Base-by-base conservation (phyloP, 2,113 vertebrate species). In the Chinchilla lanigera region DNA sequence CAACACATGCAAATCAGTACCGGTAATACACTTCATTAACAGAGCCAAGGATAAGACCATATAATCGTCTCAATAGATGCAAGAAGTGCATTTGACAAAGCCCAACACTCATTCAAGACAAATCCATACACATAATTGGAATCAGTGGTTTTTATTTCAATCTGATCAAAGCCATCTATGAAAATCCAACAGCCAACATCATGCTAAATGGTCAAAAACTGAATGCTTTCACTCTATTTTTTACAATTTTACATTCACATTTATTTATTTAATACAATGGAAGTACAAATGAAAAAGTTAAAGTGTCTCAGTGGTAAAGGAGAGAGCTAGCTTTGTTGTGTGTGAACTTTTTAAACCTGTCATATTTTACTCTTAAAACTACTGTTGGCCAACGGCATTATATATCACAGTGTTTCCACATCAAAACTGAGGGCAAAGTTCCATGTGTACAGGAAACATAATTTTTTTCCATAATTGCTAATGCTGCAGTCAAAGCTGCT, bases 311-410 rank as follows among this genome's bases (percentile, higher is more conserved):
- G 99, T 99, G 99, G 99, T 99, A 98, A 98, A 98, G 99, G 98
- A 99, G 99, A 99, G 98, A 99, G 98, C 99, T 99, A 98, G 98
- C 98, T 98, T 99, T 99, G 98, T 96, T 98, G 98, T 86, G 77
- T 86, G 86, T 87, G 98, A 97, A 98, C 98, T 98, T 98, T 98
- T 99, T 98, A 98, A 99, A 99, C 98, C 98, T 99, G 99, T 98
- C 98, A 98, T 98, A 98, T 98, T 98, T 98, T 98, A 98, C 98
- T 99, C 98, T 98, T 98, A 98, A 98, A 99, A 99, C 99, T 99
- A 99, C 99, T 99, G 99, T 99, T 99, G 99, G 99, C 99, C 99
- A 99, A 99, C 99, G 99, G 99, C 99, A 99, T 99, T 99, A 99
- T 99, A 99, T 99, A 99, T 99, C 99, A 99, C 99, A 99, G 99